Evolutionary conservation across 2,888 invertebrate genomes (phyloP).

Genomic region (Caradrina kadenii): DNA sequence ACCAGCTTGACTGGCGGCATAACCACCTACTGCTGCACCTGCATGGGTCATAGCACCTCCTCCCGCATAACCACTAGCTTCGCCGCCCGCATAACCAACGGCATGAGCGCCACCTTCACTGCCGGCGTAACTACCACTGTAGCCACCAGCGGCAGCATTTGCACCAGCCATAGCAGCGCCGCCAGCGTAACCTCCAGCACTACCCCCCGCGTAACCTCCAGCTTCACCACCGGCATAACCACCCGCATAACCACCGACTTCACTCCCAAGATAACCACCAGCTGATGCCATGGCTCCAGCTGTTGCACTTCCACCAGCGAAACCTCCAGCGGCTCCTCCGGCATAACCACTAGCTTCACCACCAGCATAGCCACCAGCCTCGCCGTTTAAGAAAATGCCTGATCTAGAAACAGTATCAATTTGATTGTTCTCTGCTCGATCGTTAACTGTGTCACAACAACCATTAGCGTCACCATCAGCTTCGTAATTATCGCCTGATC

Average conservation of each 20-base stretch:
- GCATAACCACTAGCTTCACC: background rate
- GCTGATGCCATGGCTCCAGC: background rate
- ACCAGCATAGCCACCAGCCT: background rate
- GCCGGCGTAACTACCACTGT: no score
- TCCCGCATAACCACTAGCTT: background rate
- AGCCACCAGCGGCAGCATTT: no score
- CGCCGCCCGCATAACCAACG: background rate
- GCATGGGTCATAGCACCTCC: no score
- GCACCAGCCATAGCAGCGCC: no score
- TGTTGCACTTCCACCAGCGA: background rate
- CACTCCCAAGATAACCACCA: background rate
- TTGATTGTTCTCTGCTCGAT: no score
- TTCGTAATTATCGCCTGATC: background rate
- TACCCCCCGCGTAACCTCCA: background rate
- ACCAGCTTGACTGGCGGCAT: background rate
- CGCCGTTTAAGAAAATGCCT: constrained; percentile 6
- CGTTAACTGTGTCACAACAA: no score
- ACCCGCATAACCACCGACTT: background rate
- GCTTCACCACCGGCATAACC: background rate
- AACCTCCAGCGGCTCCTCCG: background rate
- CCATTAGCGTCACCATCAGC: background rate
- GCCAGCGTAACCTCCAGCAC: no score
- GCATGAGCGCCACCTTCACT: no score
- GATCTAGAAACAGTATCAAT: background rate
- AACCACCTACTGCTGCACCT: background rate